Base-by-base conservation (phyloP, 1,140 invertebrate genomes). In the Pollicipes pollicipes region DNA sequence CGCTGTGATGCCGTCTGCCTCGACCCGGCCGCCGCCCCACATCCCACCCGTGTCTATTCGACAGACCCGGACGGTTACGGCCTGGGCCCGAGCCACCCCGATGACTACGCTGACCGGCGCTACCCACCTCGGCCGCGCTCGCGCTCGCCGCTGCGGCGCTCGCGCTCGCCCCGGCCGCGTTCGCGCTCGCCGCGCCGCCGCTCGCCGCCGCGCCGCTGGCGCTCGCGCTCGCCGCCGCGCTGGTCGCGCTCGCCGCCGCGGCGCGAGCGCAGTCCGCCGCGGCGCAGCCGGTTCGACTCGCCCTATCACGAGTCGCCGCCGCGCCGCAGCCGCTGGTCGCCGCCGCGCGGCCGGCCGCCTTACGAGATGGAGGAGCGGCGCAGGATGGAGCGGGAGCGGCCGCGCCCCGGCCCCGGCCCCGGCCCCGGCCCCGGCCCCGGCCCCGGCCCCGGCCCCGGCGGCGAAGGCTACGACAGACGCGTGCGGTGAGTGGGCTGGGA, bases 301-400 rank as follows among this genome's bases (percentile, higher is more conserved):
- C n/a, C n/a, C n/a, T n/a, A n/a, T n/a, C 21, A 58, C 45, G 45
- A 58, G 2, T 58, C 45, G 8, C 45, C 45, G 10, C 45, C 45
- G 45, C 45, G 45, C 45, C 45, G 45, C 45, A 58, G 45, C 45
- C 45, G 45, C 45, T 58, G 45, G 45, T 58, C 45, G 45, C 45
- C 45, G 8, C 6, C 45, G 8, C 6, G 45, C 2, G 45, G 24
- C 45, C 6, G 45, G 45, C 45, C 45, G 17, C 45, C 45, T 2
- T 58, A 21, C 17, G 45, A 58, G n/a, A 35, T 35, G 32, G 32
- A 35, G 13, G 45, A 58, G 13, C 6, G 45, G 2, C 45, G 45
- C 13, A 10, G 6, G 45, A 58, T 58, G 45, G 45, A 58, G 4
- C 32, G 32, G 32, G 16, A 16, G 32, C 4, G 32, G 32, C 32